phyloP scores from a whole-genome alignment of 1,140 invertebrate species.

The Colletes latitarsis region DNA sequence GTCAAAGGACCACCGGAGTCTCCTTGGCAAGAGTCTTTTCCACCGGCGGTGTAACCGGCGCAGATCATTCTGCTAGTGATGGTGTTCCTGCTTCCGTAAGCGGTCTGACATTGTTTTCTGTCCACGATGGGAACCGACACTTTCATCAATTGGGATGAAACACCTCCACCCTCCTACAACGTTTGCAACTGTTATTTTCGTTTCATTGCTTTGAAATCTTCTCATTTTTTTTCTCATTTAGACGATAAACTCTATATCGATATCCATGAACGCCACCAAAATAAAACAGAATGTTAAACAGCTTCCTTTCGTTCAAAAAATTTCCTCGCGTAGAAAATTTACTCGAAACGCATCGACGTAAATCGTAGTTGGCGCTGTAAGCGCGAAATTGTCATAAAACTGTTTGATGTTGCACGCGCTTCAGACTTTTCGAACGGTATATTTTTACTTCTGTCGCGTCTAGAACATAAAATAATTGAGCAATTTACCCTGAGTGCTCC shows the following conservation, averaged over 20 bases:
- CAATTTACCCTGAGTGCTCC: slow-evolving; percentile 71
- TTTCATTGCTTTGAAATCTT: too few relatives aligned
- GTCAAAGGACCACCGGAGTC: slow-evolving; percentile 85
- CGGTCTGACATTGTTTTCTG: slow-evolving; percentile 54
- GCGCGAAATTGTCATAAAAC: background rate
- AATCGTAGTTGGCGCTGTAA: background rate
- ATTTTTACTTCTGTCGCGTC: too few relatives aligned
- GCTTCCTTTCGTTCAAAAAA: background rate
- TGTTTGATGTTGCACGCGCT: background rate
- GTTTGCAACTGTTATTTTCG: too few relatives aligned
- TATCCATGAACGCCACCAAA: too few relatives aligned
- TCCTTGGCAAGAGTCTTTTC: slow-evolving; percentile 82
- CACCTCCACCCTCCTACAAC: slow-evolving; percentile 15
- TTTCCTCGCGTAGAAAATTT: too few relatives aligned
- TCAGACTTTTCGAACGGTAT: too few relatives aligned
- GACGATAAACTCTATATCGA: too few relatives aligned
- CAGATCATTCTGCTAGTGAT: slow-evolving; percentile 82
- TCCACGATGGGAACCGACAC: slow-evolving; percentile 71
- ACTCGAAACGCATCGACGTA: too few relatives aligned
- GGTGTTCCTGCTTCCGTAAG: slow-evolving; percentile 55
- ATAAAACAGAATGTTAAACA: background rate
- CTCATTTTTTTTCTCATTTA: too few relatives aligned
- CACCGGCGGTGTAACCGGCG: slow-evolving; percentile 83
- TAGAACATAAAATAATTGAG: background rate
- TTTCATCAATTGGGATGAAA: slow-evolving; percentile 64